These are phyloP conservation scores for Agapornis canus DNA, from an alignment of 2,797 vertebrate species.

Conservation along the genomic window DNA sequence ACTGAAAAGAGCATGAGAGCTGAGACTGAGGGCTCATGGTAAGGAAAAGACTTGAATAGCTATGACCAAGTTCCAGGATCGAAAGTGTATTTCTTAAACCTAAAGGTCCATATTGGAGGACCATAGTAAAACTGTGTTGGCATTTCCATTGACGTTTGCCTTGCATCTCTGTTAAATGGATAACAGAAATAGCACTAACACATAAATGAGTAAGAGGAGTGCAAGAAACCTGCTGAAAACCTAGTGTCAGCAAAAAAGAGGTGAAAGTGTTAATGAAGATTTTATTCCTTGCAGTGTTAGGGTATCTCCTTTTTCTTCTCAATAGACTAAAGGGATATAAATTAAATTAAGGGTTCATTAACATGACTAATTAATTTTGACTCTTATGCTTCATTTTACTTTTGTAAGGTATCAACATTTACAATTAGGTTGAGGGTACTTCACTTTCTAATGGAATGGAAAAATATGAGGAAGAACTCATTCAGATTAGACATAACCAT, in stretches of 20 bases:
- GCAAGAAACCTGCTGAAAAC: background rate
- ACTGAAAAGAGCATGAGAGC: background rate
- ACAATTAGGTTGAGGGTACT: constrained; percentile 46
- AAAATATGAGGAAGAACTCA: constrained; percentile 48
- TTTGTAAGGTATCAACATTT: constrained; percentile 32
- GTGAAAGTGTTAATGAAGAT: background rate
- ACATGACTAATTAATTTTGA: constrained; percentile 41
- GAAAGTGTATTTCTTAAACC: background rate
- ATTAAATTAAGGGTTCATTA: constrained; percentile 52
- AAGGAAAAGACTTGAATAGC: background rate
- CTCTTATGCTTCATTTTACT: constrained; percentile 47
- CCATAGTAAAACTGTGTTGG: background rate
- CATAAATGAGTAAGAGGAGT: background rate
- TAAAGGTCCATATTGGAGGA: background rate
- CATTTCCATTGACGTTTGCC: background rate
- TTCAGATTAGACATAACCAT: constrained; percentile 51
- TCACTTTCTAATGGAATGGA: constrained; percentile 62
- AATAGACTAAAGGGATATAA: background rate
- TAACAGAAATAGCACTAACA: background rate
- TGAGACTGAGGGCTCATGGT: background rate
- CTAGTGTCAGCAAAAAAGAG: background rate
- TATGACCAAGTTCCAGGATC: background rate
- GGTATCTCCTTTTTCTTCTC: background rate
- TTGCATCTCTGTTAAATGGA: background rate
- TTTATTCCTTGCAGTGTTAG: background rate